phyloP scores from a whole-genome alignment of 2,113 vertebrate species.

The Brachyhypopomus gauderio region DNA sequence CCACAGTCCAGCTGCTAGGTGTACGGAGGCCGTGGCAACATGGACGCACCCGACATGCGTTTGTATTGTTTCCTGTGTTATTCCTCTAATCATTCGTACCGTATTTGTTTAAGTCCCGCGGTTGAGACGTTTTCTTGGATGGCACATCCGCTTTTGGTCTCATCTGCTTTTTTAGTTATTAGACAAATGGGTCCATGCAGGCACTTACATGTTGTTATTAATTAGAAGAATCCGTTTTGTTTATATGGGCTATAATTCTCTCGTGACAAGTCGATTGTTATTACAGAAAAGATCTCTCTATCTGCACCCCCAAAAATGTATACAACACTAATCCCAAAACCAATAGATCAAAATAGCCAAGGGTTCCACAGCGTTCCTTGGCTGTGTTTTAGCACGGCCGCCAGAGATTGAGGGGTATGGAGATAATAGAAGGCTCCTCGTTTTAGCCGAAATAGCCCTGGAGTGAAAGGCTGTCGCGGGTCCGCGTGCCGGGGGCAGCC shows the following conservation, averaged over 20 bases:
- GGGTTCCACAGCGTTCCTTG: conserved; percentile 31
- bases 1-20: background rate
- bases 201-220: conserved; percentile 25
- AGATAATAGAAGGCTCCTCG: conserved; percentile 40
- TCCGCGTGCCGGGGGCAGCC: conserved; percentile 10
- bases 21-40: background rate
- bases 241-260: conserved; percentile 15
- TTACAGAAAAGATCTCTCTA: conserved; percentile 13
- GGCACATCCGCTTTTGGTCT: background rate
- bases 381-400: conserved; percentile 33
- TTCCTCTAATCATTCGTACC: background rate
- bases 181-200: background rate
- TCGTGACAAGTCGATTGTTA: conserved; percentile 14
- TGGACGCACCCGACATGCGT: background rate
- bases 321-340: conserved; percentile 29
- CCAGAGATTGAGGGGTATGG: conserved; percentile 19
- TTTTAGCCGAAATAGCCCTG: conserved; percentile 55
- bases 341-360: conserved; percentile 30
- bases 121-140: background rate
- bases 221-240: conserved; percentile 38
- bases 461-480: conserved; percentile 70
- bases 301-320: conserved; percentile 20
- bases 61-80: background rate
- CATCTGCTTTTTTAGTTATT: conserved; percentile 1
- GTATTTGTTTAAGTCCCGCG: background rate